phyloP scores from a whole-genome alignment of 35 echinoderm and acorn worm species.

The Stichopus chloronotus region DNA sequence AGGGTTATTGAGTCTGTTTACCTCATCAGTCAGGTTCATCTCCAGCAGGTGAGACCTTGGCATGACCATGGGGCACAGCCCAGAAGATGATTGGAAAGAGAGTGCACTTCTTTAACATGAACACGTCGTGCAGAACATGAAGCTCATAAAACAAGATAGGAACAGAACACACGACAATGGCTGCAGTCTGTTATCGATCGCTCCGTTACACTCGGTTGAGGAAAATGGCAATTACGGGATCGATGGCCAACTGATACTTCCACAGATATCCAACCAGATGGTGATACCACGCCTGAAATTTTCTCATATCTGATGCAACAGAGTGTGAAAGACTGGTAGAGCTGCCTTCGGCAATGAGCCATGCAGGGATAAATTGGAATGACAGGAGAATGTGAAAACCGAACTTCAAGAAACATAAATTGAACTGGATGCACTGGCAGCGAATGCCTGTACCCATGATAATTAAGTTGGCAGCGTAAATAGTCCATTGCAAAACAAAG shows the following conservation, averaged over 20 bases:
- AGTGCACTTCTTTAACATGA: not conserved
- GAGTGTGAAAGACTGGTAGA: not conserved
- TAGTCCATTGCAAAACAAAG: too few species aligned
- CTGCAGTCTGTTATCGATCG: not conserved
- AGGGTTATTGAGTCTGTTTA: not conserved
- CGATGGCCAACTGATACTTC: not conserved
- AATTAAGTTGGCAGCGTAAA: too few species aligned
- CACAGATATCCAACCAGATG: conserved; percentile 47
- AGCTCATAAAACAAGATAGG: too few species aligned
- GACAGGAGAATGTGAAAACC: too few species aligned
- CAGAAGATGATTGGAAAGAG: not conserved
- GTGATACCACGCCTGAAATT: not conserved
- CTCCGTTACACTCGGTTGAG: conserved; percentile 34
- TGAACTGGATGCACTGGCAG: too few species aligned
- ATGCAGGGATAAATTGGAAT: not conserved
- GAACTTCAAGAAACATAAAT: too few species aligned
- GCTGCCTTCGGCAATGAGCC: conserved; percentile 3
- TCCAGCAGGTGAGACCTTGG: not conserved
- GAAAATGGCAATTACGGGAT: conserved; percentile 44
- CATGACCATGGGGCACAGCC: not conserved
- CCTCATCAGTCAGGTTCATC: not conserved
- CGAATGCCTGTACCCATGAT: too few species aligned
- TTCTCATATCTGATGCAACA: conserved; percentile 28
- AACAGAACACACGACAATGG: not conserved
- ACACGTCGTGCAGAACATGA: too few species aligned